Conservation (phyloP, 2,888 invertebrate species). For the Chaetoderma sp. region DNA sequence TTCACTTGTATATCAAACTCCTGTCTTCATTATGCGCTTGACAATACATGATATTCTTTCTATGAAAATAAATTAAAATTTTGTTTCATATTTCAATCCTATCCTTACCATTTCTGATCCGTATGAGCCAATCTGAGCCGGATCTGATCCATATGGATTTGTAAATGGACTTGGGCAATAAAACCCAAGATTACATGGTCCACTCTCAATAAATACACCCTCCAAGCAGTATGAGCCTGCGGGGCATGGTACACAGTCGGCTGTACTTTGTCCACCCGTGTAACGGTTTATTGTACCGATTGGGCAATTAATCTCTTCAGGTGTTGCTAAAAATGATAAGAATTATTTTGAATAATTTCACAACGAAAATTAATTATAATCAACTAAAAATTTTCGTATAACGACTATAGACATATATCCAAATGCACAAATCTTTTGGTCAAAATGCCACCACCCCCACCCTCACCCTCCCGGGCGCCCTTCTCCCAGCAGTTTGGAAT, state of each 20-base stretch:
- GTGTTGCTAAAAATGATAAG: conserved; percentile 50
- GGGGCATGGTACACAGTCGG: conserved; percentile 60
- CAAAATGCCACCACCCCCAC: too few relatives aligned
- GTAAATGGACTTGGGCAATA: conserved; percentile 62
- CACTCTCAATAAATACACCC: conserved; percentile 46
- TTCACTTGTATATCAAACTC: too few relatives aligned
- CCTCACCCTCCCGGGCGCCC: too few relatives aligned
- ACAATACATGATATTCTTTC: too few relatives aligned
- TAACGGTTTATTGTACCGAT: conserved; percentile 60
- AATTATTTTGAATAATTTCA: neutral
- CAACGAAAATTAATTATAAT: too few relatives aligned
- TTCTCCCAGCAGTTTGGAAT: too few relatives aligned
- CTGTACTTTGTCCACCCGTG: conserved; percentile 43
- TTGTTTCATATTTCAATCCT: too few relatives aligned
- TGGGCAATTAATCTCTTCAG: conserved; percentile 63
- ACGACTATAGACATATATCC: too few relatives aligned
- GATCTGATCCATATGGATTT: conserved; percentile 55
- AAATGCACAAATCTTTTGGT: too few relatives aligned
- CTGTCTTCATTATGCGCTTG: too few relatives aligned
- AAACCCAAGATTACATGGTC: conserved; percentile 55
- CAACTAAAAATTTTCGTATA: too few relatives aligned
- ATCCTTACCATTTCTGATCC: conserved; percentile 61
- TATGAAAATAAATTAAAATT: too few relatives aligned
- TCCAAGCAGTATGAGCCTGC: conserved; percentile 63
- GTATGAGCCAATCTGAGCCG: conserved; percentile 60